Evolutionary conservation across 2,888 invertebrate genomes (phyloP), one percentile per base, ranked within the genome.

Genomic region (Orchesella flavescens): DNA sequence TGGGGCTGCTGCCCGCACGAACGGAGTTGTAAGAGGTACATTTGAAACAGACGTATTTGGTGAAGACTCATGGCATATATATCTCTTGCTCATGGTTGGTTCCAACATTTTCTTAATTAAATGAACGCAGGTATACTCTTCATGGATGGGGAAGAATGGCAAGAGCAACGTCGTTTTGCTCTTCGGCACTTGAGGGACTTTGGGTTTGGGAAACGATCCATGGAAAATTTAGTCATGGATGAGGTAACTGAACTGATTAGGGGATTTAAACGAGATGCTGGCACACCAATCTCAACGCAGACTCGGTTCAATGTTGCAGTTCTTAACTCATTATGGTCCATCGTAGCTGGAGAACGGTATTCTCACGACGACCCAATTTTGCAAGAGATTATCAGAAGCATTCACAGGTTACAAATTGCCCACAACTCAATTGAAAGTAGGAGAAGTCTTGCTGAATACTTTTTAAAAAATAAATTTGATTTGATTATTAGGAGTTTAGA

Each of bases 141-240:
- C 71, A 83, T 86, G 55, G 87, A 87, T 69, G 87, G 87, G 0
- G 71, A 65, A 0, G 86, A 86, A 63, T 86, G 86, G 84, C n/a
- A n/a, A 0, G 87, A 87, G 59, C 87, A 87, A 43, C 78, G 87
- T n/a, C 81, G 86, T 12, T 87, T 87, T 76, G 84, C 86, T 0
- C 13, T 86, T 7, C 69, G 85, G 15, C 69, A 84, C 15, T 59
- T 87, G 1, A 75, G 57, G 49, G 87, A 87, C 34, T 86, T 86
- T 46, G 87, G 86, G 0, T 87, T 87, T 66, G 87, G 87, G 0
- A 86, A 80, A 34, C 72, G 79, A 43, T 83, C 83, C 10, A 87
- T 87, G 86, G 87, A 87, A 71, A 84, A 12, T 57, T 59, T 87
- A 9, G 73, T 87, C 9, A 59, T 85, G 79, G 86, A 87, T 34